These are phyloP conservation scores for Mycogona germanica DNA, from an alignment of 2,888 invertebrate genomes.

Conservation along the genomic window DNA sequence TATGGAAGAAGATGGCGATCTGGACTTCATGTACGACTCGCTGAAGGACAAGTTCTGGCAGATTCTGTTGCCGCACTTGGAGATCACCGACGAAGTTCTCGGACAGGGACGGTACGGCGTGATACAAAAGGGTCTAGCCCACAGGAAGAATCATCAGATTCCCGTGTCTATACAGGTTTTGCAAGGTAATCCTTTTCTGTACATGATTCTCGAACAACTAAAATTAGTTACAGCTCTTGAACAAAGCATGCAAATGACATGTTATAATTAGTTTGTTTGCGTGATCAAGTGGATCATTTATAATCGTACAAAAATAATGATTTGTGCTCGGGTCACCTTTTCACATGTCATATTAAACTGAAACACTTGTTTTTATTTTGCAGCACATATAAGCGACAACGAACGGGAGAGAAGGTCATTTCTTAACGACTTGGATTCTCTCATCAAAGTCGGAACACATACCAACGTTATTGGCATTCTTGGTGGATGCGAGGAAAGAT, in stretches of 20 bases:
- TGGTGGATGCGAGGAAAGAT: conserved; percentile 62
- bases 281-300: neutral
- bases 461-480: conserved; percentile 58
- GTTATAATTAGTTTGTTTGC: neutral
- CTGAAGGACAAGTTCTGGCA: conserved; percentile 62
- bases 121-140: conserved; percentile 55
- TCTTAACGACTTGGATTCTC: conserved; percentile 55
- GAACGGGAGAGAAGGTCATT: conserved; percentile 23
- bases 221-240: neutral
- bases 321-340: neutral
- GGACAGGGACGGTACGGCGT: conserved; percentile 66
- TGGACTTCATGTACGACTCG: conserved; percentile 54
- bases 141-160: conserved; percentile 44
- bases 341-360: too few species aligned
- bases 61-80: conserved; percentile 56
- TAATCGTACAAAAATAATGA: conserved; percentile 3
- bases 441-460: conserved; percentile 55
- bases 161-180: conserved; percentile 53
- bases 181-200: conserved; percentile 22
- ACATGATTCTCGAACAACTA: neutral
- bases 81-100: conserved; percentile 52
- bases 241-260: neutral
- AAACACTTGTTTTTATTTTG: neutral
- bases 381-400: conserved; percentile 20
- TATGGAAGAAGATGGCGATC: conserved; percentile 24